Base-by-base conservation (phyloP, 2,113 vertebrate species). In the Chaetodon trifascialis region DNA sequence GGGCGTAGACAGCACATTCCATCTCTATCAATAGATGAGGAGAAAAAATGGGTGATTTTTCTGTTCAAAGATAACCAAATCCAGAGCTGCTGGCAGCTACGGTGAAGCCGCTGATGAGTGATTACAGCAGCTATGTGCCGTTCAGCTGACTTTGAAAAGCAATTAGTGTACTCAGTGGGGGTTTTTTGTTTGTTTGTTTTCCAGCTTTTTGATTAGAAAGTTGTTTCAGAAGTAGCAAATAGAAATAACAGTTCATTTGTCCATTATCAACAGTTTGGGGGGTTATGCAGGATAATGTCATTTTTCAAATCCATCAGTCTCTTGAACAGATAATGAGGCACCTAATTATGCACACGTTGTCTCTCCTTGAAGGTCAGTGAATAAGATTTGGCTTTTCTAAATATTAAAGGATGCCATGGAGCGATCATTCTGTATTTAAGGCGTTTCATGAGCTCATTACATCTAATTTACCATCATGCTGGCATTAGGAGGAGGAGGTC, bases 1-100 rank as follows among this genome's bases (percentile, higher is more conserved):
- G 91, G 91, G 90, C 78, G 74, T 74, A 84, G 70, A 91, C 80
- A 9, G 73, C 83, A 89, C 90, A 93, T 91, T 95, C 91, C 92
- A 76, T 87, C 52, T 85, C 88, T 82, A 90, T 92, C 93, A 94
- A 88, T 90, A 90, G 90, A 79, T 55, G 76, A 86, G 47, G 42
- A 73, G 36, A 42, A 30, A 79, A 54, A 69, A 55, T 56, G 21
- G 47, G 59, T 73, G 70, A 89, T 79, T 82, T 80, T 82, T 91
- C 65, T 52, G 49, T 75, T 80, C 69, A 34, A 40, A 67, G 65
- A 85, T 72, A 34, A 76, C 82, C 78, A 83, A 88, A 80, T 69
- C 77, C 81, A 79, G 62, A 78, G 42, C 70, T 76, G 60, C 14
- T 86, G 73, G 73, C 76, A 85, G 76, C 76, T 44, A 34, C 58